Conservation (phyloP, 2,888 invertebrate genomes). For the Rhamnusium bicolor region DNA sequence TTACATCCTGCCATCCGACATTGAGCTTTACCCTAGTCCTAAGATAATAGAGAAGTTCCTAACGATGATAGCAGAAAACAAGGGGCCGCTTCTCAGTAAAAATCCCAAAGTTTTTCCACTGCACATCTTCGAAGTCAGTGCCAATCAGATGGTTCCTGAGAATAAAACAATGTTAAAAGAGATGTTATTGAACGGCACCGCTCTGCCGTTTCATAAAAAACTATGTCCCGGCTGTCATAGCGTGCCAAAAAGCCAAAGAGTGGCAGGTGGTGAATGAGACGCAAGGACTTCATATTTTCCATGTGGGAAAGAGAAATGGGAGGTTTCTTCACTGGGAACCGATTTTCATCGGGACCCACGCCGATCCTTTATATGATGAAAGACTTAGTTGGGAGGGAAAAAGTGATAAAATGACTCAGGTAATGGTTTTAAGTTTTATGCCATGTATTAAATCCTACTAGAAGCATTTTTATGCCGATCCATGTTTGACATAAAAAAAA, state of each 20-base stretch:
- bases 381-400: constrained; percentile 95
- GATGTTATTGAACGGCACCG: constrained; percentile 84
- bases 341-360: constrained; percentile 92
- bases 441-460: too few relatives aligned
- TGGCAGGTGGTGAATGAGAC: constrained; percentile 86
- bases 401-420: constrained; percentile 97
- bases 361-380: constrained; percentile 92
- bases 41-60: constrained; percentile 86
- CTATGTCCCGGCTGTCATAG: constrained; percentile 92
- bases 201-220: constrained; percentile 93
- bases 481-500: too few relatives aligned
- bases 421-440: too few relatives aligned
- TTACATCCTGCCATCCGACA: constrained; percentile 89
- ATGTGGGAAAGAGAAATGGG: constrained; percentile 86
- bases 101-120: constrained; percentile 85
- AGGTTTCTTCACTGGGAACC: constrained; percentile 93
- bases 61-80: constrained; percentile 86
- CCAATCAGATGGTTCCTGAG: constrained; percentile 78
- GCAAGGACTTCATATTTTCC: constrained; percentile 83
- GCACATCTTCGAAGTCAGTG: constrained; percentile 90
- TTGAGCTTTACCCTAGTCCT: constrained; percentile 92
- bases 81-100: constrained; percentile 75
- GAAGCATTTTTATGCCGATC: too few relatives aligned
- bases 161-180: constrained; percentile 80
- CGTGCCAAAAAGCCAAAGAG: constrained; percentile 87